Evolutionary conservation across 2,888 invertebrate species (phyloP).

Genomic region (Pammene fasciana): DNA sequence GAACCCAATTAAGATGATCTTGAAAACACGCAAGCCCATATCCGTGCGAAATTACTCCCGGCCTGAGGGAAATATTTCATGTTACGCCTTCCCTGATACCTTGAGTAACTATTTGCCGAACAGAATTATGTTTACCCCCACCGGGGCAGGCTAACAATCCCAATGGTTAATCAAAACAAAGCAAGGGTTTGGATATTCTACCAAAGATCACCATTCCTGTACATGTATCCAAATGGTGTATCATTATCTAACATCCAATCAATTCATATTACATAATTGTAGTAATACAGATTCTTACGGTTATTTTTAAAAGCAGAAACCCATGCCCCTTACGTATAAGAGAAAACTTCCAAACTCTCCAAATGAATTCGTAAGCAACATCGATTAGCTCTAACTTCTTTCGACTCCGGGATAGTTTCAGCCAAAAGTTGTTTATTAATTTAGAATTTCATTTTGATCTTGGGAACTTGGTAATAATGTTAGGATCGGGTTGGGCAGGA

Average conservation of each 20-base stretch:
- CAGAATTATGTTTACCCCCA: slow-evolving; percentile 56
- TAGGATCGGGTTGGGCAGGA: slow-evolving; percentile 22
- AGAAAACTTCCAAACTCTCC: slow-evolving; percentile 20
- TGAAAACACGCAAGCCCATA: slow-evolving; percentile 29
- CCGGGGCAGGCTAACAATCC: slow-evolving; percentile 47
- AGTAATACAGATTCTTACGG: too few species aligned
- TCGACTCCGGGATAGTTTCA: slow-evolving; percentile 38
- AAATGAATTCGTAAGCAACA: slow-evolving; percentile 34
- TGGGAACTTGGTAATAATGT: slow-evolving; percentile 32
- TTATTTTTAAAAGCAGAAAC: not conserved
- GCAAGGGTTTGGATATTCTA: slow-evolving; percentile 22
- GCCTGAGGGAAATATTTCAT: slow-evolving; percentile 40
- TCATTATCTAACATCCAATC: too few species aligned
- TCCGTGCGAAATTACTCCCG: slow-evolving; percentile 32
- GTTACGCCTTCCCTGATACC: slow-evolving; percentile 37
- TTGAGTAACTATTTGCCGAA: slow-evolving; percentile 39
- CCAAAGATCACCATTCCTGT: slow-evolving; percentile 5
- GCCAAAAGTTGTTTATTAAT: slow-evolving; percentile 38
- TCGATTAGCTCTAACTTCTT: slow-evolving; percentile 39
- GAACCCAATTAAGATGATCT: slow-evolving; percentile 29
- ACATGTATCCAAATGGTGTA: not conserved
- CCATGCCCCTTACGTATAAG: not conserved
- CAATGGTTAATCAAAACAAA: slow-evolving; percentile 52
- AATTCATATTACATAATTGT: too few species aligned
- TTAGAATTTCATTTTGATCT: slow-evolving; percentile 40